Percentiles rank a stretch among this genome's conserved stretches.
Evolutionary conservation across 2,888 invertebrate species (phyloP).

Genomic region (Doris montereyensis): DNA sequence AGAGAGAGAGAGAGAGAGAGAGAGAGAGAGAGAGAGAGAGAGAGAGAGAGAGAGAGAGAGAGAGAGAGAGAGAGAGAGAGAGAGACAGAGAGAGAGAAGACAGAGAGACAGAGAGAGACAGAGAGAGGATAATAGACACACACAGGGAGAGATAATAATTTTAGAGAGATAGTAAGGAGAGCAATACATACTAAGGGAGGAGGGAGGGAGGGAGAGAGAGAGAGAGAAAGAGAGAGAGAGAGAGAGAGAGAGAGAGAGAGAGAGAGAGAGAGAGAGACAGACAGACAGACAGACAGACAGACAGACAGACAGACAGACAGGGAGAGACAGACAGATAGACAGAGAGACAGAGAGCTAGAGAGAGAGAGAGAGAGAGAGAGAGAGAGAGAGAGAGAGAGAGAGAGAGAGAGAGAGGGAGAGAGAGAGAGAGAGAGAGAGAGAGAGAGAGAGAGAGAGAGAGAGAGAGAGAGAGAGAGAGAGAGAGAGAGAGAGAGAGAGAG

Average conservation of each 20-base stretch:
- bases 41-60: no score
- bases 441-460: background rate
- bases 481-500: no score
- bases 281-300: background rate
- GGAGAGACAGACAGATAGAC: no score
- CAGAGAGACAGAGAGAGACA: slow-evolving; percentile 8
- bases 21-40: no score
- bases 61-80: background rate
- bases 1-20: no score
- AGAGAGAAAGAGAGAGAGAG: background rate
- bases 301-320: background rate
- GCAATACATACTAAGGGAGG: background rate
- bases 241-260: no score
- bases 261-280: background rate
- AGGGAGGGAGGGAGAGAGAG: background rate
- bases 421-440: slow-evolving; percentile 1
- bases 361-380: no score
- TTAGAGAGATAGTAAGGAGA: background rate
- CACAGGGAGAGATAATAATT: background rate
- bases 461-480: no score
- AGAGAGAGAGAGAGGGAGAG: slow-evolving; percentile 23
- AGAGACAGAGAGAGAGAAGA: background rate
- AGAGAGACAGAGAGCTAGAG: no score
- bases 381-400: background rate
- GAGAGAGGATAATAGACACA: no score